Percentiles rank a stretch among this genome's conserved stretches.
phyloP scores from a whole-genome alignment of 1,140 invertebrate species.

The Drosophila kohkoa region DNA sequence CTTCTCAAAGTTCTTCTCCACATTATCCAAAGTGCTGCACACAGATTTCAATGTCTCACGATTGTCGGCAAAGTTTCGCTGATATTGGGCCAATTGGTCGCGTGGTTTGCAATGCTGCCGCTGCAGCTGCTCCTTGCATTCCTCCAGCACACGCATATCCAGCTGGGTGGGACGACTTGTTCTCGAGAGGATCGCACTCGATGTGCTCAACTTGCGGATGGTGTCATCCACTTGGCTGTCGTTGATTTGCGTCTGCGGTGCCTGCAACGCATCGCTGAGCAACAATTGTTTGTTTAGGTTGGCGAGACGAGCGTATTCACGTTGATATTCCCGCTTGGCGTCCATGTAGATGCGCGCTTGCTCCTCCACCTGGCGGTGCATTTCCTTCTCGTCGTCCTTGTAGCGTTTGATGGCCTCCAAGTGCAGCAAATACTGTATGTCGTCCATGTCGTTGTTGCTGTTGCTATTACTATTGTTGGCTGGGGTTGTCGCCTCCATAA shows the following conservation, averaged over 20 bases:
- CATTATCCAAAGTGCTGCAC: constrained; percentile 29
- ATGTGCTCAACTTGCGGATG: neutral
- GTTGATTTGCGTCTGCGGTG: neutral
- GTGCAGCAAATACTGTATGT: constrained; percentile 66
- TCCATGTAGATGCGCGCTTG: constrained; percentile 50
- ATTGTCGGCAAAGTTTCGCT: constrained; percentile 44
- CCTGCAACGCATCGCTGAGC: constrained; percentile 29
- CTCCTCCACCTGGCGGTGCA: constrained; percentile 73
- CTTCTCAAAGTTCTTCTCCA: constrained; percentile 56
- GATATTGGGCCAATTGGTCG: constrained; percentile 37
- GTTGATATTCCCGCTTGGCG: constrained; percentile 57
- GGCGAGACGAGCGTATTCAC: constrained; percentile 31
- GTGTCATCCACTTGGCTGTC: neutral
- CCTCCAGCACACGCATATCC: constrained; percentile 7
- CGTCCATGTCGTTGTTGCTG: constrained; percentile 34
- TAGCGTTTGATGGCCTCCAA: constrained; percentile 65
- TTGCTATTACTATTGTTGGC: neutral
- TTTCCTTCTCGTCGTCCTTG: constrained; percentile 51
- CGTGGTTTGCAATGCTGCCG: constrained; percentile 8
- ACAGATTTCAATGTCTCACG: constrained; percentile 27
- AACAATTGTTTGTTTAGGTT: constrained; percentile 38
- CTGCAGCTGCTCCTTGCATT: constrained; percentile 38
- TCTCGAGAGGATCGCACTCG: constrained; percentile 33
- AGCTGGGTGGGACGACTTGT: constrained; percentile 23
- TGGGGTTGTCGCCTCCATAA: neutral